Evolutionary conservation across 2,888 invertebrate genomes (phyloP).

Genomic region (Stenurella melanura): DNA sequence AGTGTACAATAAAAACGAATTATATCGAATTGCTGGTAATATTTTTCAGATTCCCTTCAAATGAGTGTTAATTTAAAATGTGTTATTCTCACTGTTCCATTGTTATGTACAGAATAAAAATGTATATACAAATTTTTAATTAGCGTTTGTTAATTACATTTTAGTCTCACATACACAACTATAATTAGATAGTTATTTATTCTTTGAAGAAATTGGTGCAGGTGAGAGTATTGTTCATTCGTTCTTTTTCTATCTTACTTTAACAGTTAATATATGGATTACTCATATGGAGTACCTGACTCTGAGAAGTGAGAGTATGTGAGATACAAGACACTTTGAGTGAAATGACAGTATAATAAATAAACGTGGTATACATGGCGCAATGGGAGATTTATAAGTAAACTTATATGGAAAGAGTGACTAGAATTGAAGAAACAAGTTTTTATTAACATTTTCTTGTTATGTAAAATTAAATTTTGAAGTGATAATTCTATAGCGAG

Average conservation of each 20-base stretch:
- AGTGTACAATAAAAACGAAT: no score
- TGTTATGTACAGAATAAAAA: not conserved
- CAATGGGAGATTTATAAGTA: not conserved
- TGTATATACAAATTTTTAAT: not conserved
- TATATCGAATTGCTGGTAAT: not conserved
- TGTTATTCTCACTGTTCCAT: not conserved
- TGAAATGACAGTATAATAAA: not conserved
- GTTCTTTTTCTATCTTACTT: not conserved
- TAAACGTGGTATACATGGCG: not conserved
- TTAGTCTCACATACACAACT: not conserved
- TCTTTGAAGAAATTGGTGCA: not conserved
- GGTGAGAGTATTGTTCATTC: not conserved
- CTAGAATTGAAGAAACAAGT: no score
- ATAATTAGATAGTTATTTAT: not conserved
- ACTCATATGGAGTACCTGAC: not conserved
- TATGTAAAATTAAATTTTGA: no score
- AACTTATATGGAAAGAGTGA: no score
- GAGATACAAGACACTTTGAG: not conserved
- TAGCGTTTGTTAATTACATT: not conserved
- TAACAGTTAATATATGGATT: not conserved
- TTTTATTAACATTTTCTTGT: no score
- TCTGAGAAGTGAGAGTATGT: not conserved
- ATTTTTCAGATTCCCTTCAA: not conserved
- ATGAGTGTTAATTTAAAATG: not conserved
- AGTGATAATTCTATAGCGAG: no score